These are phyloP conservation scores for Columba janthina DNA, from an alignment of 2,113 vertebrate species.

Conservation along the genomic window DNA sequence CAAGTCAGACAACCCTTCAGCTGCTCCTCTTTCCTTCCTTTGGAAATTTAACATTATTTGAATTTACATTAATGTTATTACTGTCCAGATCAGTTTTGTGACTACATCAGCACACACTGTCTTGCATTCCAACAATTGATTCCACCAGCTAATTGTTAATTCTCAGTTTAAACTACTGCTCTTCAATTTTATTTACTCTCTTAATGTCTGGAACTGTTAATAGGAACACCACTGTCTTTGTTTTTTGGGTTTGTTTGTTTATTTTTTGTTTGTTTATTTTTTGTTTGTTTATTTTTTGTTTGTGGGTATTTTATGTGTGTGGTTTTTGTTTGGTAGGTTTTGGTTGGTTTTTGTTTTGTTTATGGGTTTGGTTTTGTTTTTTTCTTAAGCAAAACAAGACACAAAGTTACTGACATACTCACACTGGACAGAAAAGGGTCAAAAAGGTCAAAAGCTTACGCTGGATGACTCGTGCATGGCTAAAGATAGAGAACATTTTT, in stretches of 20 bases:
- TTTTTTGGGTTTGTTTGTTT: too few species aligned
- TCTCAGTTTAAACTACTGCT: neutral
- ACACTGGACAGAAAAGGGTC: neutral
- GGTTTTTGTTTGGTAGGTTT: too few species aligned
- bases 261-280: too few species aligned
- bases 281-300: too few species aligned
- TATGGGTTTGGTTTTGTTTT: neutral
- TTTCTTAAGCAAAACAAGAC: neutral
- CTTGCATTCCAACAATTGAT: neutral
- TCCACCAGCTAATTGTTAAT: neutral
- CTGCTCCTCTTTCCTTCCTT: neutral
- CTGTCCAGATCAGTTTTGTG: neutral
- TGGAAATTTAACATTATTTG: neutral
- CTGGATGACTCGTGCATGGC: neutral
- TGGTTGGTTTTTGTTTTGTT: too few species aligned
- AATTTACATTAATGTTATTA: neutral
- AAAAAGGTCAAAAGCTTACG: neutral
- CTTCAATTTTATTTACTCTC: neutral
- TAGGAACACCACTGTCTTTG: neutral
- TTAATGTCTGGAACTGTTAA: neutral
- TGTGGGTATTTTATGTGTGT: too few species aligned
- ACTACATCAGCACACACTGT: neutral
- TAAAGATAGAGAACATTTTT: neutral
- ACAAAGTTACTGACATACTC: neutral
- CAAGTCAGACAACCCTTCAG: neutral